Evolutionary conservation across 2,797 vertebrate species (phyloP), one percentile per base, ranked within the genome.

Genomic region (Parauchenoglanis ngamensis): DNA sequence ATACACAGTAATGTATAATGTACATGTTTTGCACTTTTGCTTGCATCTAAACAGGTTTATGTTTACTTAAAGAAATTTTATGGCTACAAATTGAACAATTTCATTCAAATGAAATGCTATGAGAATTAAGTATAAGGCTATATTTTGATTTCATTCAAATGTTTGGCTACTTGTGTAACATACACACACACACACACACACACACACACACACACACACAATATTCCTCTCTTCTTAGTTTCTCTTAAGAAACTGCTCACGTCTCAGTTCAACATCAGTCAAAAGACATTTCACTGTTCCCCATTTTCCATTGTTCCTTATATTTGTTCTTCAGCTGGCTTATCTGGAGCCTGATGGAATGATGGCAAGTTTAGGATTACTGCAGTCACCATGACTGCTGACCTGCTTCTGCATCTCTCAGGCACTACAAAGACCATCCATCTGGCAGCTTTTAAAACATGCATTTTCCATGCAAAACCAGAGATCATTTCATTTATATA

Each of bases 331-430:
- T 89, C 90, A 61, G 87, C 88, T 4, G 91, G 91, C 93, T 95
- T 95, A 95, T 96, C 94, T 94, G 93, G 93, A 79, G 90, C 76
- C 90, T 94, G 94, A 95, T 94, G 92, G 93, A 88, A 90, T 79
- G 92, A 94, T 94, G 93, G 93, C 92, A 93, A 93, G 93, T 95
- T 95, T 91, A 92, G 95, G 94, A 94, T 94, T 94, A 94, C 93
- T 91, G 91, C 91, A 93, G 76, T 75, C 84, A 79, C 76, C 59
- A 83, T 87, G 93, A 93, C 92, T 93, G 93, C 92, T 92, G 93
- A 94, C 93, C 93, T 87, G 80, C 91, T 86, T 92, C 91, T 92
- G 92, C 93, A 91, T 91, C 91, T 90, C 84, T 91, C 89, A 88
- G 85, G n/a, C 85, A 88, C 89, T 88, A n/a, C 84, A 77, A 65